Evolutionary conservation across 2,797 vertebrate genomes (phyloP).

Genomic region (Poecilia wingei): DNA sequence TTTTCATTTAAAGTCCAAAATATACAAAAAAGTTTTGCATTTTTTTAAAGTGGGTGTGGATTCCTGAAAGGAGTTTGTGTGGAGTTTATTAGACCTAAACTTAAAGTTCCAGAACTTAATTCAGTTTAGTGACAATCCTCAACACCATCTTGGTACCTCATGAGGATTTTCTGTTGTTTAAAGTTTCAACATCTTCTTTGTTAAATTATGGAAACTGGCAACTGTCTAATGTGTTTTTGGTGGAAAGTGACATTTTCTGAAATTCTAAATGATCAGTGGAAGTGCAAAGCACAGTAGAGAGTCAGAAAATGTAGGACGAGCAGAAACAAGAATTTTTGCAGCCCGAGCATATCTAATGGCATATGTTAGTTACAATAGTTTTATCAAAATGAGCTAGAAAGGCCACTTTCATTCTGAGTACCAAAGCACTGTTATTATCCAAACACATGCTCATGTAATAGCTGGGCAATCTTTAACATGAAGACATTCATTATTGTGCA

Average conservation of each 20-base stretch:
- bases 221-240: neutral
- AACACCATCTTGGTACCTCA: neutral
- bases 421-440: neutral
- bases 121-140: neutral
- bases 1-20: neutral
- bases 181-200: neutral
- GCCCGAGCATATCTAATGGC: neutral
- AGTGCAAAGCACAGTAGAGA: neutral
- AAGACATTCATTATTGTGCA: conserved; percentile 2
- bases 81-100: neutral
- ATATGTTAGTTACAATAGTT: neutral
- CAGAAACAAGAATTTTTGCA: neutral
- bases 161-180: neutral
- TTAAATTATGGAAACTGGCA: neutral
- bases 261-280: neutral
- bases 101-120: neutral
- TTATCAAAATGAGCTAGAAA: neutral
- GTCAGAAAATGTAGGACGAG: neutral
- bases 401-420: neutral
- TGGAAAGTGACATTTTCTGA: neutral
- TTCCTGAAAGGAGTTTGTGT: neutral
- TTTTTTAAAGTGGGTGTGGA: neutral
- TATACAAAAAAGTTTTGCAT: neutral
- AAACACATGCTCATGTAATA: neutral
- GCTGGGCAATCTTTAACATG: neutral